Evolutionary conservation across 2,113 vertebrate genomes (phyloP).

Genomic region (Probosciger aterrimus): DNA sequence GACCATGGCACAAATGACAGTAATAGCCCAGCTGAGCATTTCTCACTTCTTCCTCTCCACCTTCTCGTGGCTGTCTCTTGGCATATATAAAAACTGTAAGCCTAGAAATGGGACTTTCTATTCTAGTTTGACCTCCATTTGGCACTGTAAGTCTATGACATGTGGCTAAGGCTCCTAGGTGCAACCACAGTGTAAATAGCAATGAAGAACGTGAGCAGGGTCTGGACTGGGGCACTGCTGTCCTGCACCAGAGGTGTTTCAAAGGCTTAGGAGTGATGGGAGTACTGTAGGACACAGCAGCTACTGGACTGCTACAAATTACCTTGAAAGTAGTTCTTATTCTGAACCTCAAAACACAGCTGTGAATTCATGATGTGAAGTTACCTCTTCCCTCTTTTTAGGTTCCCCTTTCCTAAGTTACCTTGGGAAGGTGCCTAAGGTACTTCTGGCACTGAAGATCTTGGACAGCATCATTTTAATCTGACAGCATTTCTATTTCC

Average conservation of each 20-base stretch:
- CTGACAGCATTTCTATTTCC: background rate
- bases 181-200: background rate
- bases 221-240: background rate
- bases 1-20: background rate
- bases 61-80: background rate
- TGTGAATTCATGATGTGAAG: background rate
- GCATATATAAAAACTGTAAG: background rate
- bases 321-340: background rate
- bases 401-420: background rate
- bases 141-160: background rate
- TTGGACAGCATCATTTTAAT: background rate
- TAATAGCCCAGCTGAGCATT: background rate
- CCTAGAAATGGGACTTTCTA: background rate
- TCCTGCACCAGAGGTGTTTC: background rate
- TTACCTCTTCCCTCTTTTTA: background rate
- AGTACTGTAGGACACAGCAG: background rate
- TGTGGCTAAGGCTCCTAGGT: background rate
- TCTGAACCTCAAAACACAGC: background rate
- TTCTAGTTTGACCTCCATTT: background rate
- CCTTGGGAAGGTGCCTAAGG: background rate
- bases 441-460: background rate
- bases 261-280: background rate
- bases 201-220: background rate
- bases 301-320: background rate
- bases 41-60: background rate